phyloP scores from a whole-genome alignment of 2,888 invertebrate genomes.

The Cephus pulcher region DNA sequence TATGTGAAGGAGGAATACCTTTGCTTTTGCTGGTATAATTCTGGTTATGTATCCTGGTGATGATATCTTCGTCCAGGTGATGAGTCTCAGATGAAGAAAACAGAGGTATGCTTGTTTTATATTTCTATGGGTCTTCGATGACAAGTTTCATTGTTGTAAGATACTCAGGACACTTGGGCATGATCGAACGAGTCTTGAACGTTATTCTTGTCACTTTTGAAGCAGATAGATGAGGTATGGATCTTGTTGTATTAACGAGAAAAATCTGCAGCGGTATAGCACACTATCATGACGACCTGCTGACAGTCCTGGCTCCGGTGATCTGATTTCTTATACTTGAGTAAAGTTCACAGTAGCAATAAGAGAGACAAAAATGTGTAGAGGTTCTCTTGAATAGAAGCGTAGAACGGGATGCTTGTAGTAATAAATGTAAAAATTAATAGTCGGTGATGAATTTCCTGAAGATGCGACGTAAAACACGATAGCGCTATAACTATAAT shows the following conservation, averaged over 20 bases:
- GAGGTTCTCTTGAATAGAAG: background rate
- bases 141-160: background rate
- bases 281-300: background rate
- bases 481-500: slow-evolving; percentile 2
- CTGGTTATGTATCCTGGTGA: background rate
- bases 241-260: no score
- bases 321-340: background rate
- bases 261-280: background rate
- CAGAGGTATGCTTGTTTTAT: background rate
- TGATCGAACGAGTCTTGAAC: background rate
- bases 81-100: background rate
- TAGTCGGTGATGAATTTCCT: background rate
- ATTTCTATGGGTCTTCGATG: background rate
- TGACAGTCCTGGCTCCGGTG: background rate
- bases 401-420: background rate
- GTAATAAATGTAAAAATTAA: background rate
- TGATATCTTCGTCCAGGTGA: background rate
- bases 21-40: background rate
- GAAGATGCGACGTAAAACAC: background rate
- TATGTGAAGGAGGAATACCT: background rate
- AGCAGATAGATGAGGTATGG: background rate
- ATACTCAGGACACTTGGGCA: background rate
- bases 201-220: background rate
- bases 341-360: background rate
- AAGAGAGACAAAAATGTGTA: background rate